Percentiles rank a stretch among this genome's conserved stretches.
Evolutionary conservation across 2,888 invertebrate genomes (phyloP).

Genomic region (Eumacrocentrus americanus): DNA sequence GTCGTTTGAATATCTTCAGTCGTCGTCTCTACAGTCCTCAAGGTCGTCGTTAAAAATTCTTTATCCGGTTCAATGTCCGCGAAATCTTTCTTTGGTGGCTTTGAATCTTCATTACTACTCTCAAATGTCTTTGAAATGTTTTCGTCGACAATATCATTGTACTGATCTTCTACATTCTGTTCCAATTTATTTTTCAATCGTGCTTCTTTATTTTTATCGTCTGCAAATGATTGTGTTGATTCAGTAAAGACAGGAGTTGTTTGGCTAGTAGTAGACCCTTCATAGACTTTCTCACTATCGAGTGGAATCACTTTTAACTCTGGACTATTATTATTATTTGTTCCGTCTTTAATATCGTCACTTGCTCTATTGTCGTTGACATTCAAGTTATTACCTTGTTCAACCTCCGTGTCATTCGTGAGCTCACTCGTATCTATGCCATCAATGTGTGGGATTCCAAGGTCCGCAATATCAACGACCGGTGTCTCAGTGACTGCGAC

Average conservation of each 20-base stretch:
- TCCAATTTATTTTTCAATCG: constrained; percentile 40
- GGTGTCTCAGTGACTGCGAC: constrained; percentile 17
- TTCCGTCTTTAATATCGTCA: constrained; percentile 5
- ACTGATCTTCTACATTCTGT: constrained; percentile 54
- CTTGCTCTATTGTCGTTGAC: constrained; percentile 12
- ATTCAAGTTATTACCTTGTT: not conserved
- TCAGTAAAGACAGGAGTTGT: constrained; percentile 30
- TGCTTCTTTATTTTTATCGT: constrained; percentile 23
- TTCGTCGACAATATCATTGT: constrained; percentile 57
- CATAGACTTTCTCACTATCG: constrained; percentile 25
- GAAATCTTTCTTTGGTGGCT: constrained; percentile 19
- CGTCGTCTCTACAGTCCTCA: constrained; percentile 22
- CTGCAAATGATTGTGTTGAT: not conserved
- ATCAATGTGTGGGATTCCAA: constrained; percentile 8
- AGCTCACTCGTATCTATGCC: constrained; percentile 7
- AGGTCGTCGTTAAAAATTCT: constrained; percentile 19
- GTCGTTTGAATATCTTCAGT: constrained; percentile 6
- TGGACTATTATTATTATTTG: constrained; percentile 28
- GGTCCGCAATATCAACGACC: constrained; percentile 21
- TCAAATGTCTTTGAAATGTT: constrained; percentile 40
- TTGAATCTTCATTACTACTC: constrained; percentile 22
- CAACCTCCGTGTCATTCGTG: constrained; percentile 31
- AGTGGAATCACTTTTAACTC: constrained; percentile 35
- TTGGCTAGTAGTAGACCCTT: constrained; percentile 17
- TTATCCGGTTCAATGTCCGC: constrained; percentile 15